Evolutionary conservation across 2,113 vertebrate species (phyloP).

Genomic region (Paramisgurnus dabryanus): DNA sequence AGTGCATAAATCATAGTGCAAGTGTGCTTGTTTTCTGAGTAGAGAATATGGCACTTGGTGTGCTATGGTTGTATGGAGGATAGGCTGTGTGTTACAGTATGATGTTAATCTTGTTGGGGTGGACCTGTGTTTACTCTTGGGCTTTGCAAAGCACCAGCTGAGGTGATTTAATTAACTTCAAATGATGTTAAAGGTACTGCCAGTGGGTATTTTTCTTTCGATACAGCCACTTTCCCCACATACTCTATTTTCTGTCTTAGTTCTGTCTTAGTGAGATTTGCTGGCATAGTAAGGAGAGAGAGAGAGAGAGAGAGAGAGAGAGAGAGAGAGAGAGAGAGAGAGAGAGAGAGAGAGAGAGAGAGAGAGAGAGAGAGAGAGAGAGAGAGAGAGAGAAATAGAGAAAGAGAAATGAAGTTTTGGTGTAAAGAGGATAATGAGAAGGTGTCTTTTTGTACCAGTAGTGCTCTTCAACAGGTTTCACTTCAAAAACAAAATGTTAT

Average conservation of each 20-base stretch:
- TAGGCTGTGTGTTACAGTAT: background rate
- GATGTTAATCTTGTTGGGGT: slow-evolving; percentile 29
- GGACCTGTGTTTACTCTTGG: slow-evolving; percentile 16
- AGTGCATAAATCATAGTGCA: slow-evolving; percentile 17
- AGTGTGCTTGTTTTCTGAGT: slow-evolving; percentile 27
- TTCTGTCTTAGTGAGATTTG: background rate
- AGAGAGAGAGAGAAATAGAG: too few species aligned
- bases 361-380: background rate
- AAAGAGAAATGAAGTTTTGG: too few species aligned
- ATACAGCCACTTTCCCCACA: background rate
- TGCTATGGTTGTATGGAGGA: too few species aligned
- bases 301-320: too few species aligned
- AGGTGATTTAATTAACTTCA: slow-evolving; percentile 73
- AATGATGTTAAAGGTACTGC: slow-evolving; percentile 65
- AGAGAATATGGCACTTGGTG: slow-evolving; percentile 40
- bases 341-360: too few species aligned
- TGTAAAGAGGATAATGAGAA: background rate
- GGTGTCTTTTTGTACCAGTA: too few species aligned
- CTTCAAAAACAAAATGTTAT: too few species aligned
- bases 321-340: too few species aligned
- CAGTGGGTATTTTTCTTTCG: slow-evolving; percentile 49
- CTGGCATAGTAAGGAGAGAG: background rate
- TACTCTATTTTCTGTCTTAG: background rate
- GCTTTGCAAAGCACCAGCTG: slow-evolving; percentile 50
- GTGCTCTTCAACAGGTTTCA: too few species aligned